These are phyloP conservation scores for Chirona hameri DNA, from an alignment of 2,888 invertebrate species.

Conservation along the genomic window DNA sequence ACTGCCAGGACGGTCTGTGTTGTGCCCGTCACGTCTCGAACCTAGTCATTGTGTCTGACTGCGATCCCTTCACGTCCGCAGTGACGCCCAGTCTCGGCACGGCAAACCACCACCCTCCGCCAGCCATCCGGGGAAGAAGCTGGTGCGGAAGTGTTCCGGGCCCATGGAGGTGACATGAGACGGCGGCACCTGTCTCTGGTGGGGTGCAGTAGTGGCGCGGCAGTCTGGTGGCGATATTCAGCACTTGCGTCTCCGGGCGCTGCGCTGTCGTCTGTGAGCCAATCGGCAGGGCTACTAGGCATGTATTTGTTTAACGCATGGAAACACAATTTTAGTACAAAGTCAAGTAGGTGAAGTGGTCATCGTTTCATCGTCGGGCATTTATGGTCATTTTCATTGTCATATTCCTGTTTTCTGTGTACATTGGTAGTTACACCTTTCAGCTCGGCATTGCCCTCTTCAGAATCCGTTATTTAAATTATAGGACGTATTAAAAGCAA, in stretches of 20 bases:
- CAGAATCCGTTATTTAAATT: neutral
- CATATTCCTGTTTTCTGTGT: neutral
- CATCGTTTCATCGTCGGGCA: slow-evolving; percentile 9
- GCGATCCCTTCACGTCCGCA: neutral
- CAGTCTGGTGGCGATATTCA: neutral
- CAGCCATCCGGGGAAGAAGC: neutral
- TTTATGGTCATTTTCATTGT: slow-evolving; percentile 11
- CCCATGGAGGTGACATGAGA: slow-evolving; percentile 10
- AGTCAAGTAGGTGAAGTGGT: neutral
- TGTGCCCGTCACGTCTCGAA: too few relatives aligned
- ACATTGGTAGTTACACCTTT: neutral
- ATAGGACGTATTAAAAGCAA: neutral
- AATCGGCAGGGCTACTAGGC: too few relatives aligned
- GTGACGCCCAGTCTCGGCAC: neutral
- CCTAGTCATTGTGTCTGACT: neutral
- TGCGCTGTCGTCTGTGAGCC: too few relatives aligned
- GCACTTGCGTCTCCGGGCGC: neutral
- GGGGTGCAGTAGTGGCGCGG: neutral
- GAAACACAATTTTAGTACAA: slow-evolving; percentile 23
- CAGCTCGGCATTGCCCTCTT: neutral
- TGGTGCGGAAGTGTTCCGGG: neutral
- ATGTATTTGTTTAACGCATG: neutral
- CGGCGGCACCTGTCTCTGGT: neutral
- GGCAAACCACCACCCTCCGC: neutral
- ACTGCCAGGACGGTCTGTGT: too few relatives aligned